A percentile compares a stretch with the other conserved stretches of the same genome.
phyloP scores from a whole-genome alignment of 2,797 vertebrate species.

The Diplodus sargus region DNA sequence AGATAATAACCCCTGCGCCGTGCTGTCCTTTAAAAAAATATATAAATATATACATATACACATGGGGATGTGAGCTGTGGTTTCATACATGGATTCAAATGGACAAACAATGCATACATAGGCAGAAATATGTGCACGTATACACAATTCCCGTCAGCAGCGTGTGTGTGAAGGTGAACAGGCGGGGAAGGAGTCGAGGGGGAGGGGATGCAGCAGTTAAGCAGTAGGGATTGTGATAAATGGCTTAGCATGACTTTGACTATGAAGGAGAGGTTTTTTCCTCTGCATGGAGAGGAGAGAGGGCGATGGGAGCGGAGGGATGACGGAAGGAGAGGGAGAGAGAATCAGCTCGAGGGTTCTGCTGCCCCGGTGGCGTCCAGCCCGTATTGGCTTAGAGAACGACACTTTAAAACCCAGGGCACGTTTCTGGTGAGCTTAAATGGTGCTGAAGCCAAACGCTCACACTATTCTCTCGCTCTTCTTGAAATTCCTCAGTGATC shows the following conservation, averaged over 20 bases:
- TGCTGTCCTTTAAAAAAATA: conserved; percentile 35
- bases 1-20: conserved; percentile 12
- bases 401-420: conserved; percentile 74
- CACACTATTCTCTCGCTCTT: conserved; percentile 59
- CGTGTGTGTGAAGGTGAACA: conserved; percentile 75
- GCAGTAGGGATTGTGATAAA: conserved; percentile 78
- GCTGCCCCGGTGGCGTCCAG: conserved; percentile 53
- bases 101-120: neutral
- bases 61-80: conserved; percentile 2
- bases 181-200: conserved; percentile 41
- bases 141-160: conserved; percentile 52
- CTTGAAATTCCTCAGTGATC: conserved; percentile 69
- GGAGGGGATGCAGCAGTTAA: conserved; percentile 66
- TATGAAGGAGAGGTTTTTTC: conserved; percentile 77
- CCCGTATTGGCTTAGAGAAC: conserved; percentile 53
- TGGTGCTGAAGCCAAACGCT: conserved; percentile 69
- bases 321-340: conserved; percentile 5
- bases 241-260: conserved; percentile 80
- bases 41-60: neutral
- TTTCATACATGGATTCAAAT: conserved; percentile 22
- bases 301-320: conserved; percentile 16
- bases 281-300: conserved; percentile 53
- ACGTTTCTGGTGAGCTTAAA: conserved; percentile 77
- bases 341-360: conserved; percentile 46
- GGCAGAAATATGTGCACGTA: conserved; percentile 13